These are phyloP conservation scores for Bubo scandiacus DNA, from an alignment of 2,113 vertebrate genomes.

Conservation along the genomic window DNA sequence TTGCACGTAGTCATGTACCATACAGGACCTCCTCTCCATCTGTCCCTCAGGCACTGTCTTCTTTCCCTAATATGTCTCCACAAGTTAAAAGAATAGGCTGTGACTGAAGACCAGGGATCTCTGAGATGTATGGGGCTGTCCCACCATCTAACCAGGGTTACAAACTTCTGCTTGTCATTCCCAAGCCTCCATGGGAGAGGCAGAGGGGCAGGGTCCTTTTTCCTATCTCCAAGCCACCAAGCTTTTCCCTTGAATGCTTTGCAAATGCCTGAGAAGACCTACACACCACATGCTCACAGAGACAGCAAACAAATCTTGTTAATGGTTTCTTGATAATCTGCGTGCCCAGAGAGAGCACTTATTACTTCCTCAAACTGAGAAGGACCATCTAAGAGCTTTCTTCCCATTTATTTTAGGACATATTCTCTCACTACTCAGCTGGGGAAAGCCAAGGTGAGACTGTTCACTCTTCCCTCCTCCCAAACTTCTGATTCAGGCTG, in stretches of 20 bases:
- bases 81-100: neutral
- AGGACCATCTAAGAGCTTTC: neutral
- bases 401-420: neutral
- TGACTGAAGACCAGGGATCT: neutral
- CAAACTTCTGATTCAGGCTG: neutral
- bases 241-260: neutral
- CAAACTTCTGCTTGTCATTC: neutral
- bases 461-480: neutral
- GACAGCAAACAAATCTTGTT: slow-evolving; percentile 18
- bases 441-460: neutral
- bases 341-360: neutral
- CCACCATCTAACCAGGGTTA: neutral
- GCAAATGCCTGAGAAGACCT: neutral
- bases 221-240: neutral
- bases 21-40: neutral
- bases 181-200: neutral
- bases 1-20: neutral
- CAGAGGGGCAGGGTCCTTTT: neutral
- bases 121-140: neutral
- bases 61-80: neutral
- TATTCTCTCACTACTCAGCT: neutral
- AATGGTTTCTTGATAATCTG: neutral
- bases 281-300: neutral
- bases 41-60: neutral
- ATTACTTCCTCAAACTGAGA: neutral